Percentiles rank a stretch among this genome's conserved stretches.
Evolutionary conservation across 2,888 invertebrate species (phyloP).

Genomic region (Vannuccia rotundouncinata): DNA sequence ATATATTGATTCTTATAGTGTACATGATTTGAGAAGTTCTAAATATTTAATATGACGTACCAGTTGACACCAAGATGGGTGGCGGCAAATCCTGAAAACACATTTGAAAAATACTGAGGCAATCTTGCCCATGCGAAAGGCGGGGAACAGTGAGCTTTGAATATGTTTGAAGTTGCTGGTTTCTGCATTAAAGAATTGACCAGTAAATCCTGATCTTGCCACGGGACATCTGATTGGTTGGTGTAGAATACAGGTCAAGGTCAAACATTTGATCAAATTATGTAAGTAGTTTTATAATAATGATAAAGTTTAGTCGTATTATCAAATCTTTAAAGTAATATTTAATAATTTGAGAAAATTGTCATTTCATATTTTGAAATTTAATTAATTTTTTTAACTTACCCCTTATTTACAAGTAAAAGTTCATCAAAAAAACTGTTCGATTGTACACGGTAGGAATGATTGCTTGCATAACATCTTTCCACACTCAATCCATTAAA

Average conservation of each 20-base stretch:
- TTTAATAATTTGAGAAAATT: background rate
- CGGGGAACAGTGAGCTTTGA: conserved; percentile 31
- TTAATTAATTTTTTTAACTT: background rate
- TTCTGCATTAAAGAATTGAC: background rate
- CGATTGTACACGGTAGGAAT: background rate
- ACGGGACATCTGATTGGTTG: background rate
- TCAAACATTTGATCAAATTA: background rate
- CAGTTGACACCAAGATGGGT: conserved; percentile 27
- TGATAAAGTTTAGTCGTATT: background rate
- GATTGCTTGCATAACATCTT: conserved; percentile 1
- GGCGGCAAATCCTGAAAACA: conserved; percentile 30
- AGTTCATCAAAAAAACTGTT: background rate
- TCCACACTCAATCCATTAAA: background rate
- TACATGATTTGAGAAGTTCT: background rate
- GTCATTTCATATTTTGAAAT: background rate
- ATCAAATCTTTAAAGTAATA: background rate
- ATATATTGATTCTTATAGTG: background rate
- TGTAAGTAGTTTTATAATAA: background rate
- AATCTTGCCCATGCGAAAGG: conserved; percentile 21
- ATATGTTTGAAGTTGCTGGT: background rate
- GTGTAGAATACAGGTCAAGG: too few species aligned
- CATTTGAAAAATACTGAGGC: conserved; percentile 31
- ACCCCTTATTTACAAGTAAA: background rate
- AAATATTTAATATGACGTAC: background rate
- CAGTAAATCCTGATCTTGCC: background rate